Evolutionary conservation across 37 sponge, comb jelly and placozoan species (phyloP), one percentile per base, ranked within the genome.

Genomic region (Axinella damicornis): DNA sequence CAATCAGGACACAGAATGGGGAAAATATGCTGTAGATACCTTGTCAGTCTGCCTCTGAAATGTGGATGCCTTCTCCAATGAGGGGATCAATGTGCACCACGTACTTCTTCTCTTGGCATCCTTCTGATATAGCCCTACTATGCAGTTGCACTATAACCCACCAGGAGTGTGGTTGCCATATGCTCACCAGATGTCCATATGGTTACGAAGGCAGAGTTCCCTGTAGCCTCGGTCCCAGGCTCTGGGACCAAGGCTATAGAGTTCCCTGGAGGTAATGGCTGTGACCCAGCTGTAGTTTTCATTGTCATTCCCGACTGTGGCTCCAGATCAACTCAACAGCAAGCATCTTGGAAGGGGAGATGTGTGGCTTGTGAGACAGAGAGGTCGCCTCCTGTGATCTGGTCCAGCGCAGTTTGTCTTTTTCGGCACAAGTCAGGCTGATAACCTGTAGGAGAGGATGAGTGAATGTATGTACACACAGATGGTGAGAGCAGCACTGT

Each of bases 141-240:
- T n/a, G n/a, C n/a, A n/a, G n/a, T n/a, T n/a, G n/a, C n/a, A n/a
- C n/a, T n/a, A n/a, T n/a, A n/a, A n/a, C n/a, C n/a, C n/a, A n/a
- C n/a, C n/a, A n/a, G n/a, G n/a, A n/a, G n/a, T n/a, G n/a, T n/a
- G n/a, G n/a, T n/a, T n/a, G n/a, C n/a, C n/a, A n/a, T 59, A 32
- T 13, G 0, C 92, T 82, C 52, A 93, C 92, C 94, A 82, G 0
- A 96, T 79, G 56, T 91, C 88, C 84, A 98, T 95, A 60, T 94
- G n/a, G n/a, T n/a, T n/a, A n/a, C n/a, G n/a, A n/a, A 94, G 17
- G 99, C 99, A 31, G 97, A 93, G 25, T 96, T 94, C 4, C 90
- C 81, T 21, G 99, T 94, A 75, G 96, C 99, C 46, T 96, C 94
- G 74, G 96, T 96, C 70, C 96, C 84, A 22, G 96, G 88, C 2